A percentile compares a stretch with the other conserved stretches of the same genome.
Evolutionary conservation across 1,140 invertebrate species (phyloP).

Genomic region (Xylocopa sonorina): DNA sequence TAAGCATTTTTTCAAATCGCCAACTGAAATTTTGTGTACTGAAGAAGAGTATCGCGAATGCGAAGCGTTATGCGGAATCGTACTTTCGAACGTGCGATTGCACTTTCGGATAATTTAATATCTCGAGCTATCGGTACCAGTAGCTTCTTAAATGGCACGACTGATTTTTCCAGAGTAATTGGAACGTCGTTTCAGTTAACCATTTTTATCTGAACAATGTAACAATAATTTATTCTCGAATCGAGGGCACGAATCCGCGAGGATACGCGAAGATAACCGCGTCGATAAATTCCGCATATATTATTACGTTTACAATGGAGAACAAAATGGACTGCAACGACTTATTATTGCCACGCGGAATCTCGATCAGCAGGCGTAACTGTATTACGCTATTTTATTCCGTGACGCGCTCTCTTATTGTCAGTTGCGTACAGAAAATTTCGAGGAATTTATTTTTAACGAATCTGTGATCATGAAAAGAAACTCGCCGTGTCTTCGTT

Average conservation of each 20-base stretch:
- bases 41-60: too few relatives aligned
- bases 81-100: too few relatives aligned
- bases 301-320: slow-evolving; percentile 69
- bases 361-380: slow-evolving; percentile 58
- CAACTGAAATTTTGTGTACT: too few relatives aligned
- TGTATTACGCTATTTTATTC: slow-evolving; percentile 20
- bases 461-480: too few relatives aligned
- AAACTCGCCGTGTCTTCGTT: too few relatives aligned
- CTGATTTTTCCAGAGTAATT: slow-evolving; percentile 10
- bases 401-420: slow-evolving; percentile 34
- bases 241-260: slow-evolving; percentile 57
- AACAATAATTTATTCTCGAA: slow-evolving; percentile 68
- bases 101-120: too few relatives aligned
- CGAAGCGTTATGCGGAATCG: too few relatives aligned
- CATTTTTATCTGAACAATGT: slow-evolving; percentile 45
- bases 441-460: neutral
- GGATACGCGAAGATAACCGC: slow-evolving; percentile 33
- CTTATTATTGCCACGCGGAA: slow-evolving; percentile 65
- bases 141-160: too few relatives aligned
- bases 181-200: slow-evolving; percentile 6
- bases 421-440: slow-evolving; percentile 49
- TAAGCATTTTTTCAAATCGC: too few relatives aligned
- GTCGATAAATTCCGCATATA: slow-evolving; percentile 74
- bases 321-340: slow-evolving; percentile 64
- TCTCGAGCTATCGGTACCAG: too few relatives aligned